phyloP scores from a whole-genome alignment of 2,113 vertebrate species.

The Xerus inauris region DNA sequence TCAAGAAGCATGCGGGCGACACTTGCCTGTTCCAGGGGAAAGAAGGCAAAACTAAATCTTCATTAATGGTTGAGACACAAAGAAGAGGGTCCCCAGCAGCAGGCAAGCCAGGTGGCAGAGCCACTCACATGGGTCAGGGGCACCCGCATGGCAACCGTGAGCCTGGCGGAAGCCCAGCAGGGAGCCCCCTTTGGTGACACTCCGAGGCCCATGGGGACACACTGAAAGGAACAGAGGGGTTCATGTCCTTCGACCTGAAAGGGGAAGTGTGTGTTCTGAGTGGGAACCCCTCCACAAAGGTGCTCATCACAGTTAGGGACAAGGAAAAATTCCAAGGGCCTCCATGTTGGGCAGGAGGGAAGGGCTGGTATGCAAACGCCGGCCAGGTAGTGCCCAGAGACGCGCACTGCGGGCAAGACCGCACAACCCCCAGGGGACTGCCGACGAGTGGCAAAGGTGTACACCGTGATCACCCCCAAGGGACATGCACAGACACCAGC shows the following conservation, averaged over 20 bases:
- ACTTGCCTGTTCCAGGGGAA: too few relatives aligned
- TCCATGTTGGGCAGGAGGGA: rapidly evolving
- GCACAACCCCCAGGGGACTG: too few relatives aligned
- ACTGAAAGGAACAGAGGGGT: neutral
- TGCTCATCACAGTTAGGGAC: neutral
- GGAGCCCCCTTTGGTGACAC: too few relatives aligned
- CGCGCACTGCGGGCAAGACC: rapidly evolving
- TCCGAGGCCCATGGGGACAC: rapidly evolving
- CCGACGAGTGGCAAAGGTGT: rapidly evolving
- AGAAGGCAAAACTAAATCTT: neutral
- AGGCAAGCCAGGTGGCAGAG: too few relatives aligned
- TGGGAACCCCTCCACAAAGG: neutral
- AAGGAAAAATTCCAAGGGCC: neutral
- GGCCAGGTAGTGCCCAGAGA: rapidly evolving
- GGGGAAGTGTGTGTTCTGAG: neutral
- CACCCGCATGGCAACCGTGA: neutral
- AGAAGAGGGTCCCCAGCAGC: neutral
- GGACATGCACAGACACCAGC: neutral
- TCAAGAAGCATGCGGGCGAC: too few relatives aligned
- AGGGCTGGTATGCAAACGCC: neutral
- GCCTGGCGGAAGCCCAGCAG: neutral
- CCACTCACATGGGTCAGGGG: rapidly evolving
- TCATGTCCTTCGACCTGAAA: neutral
- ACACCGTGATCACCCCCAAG: rapidly evolving
- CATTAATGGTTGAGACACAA: too few relatives aligned